These are phyloP conservation scores for Psilopsiagon aurifrons DNA, from an alignment of 2,113 vertebrate genomes.

Conservation along the genomic window DNA sequence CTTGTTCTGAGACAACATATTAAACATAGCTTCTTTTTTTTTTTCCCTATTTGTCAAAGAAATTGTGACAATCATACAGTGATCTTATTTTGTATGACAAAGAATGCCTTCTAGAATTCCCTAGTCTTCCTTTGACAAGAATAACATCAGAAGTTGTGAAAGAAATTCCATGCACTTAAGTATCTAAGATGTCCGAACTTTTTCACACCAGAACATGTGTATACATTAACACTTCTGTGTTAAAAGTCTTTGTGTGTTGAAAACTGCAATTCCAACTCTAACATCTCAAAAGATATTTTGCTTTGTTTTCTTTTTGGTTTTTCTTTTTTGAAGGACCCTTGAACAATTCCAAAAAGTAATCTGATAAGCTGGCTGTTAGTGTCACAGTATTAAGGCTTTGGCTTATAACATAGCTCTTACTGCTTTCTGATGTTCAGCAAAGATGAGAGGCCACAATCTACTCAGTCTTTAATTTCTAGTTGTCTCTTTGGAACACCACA, in stretches of 20 bases:
- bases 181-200: background rate
- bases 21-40: background rate
- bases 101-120: background rate
- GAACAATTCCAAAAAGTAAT: background rate
- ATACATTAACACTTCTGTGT: background rate
- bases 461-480: background rate
- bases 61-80: background rate
- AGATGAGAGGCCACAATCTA: background rate
- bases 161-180: fast-evolving
- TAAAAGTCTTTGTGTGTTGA: background rate
- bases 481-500: background rate
- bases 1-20: background rate
- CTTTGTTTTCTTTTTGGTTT: background rate
- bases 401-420: background rate
- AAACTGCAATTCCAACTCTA: background rate
- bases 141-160: background rate
- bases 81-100: background rate
- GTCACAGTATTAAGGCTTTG: fast-evolving
- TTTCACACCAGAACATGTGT: background rate
- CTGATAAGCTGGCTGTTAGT: background rate
- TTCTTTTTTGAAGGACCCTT: background rate
- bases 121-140: background rate
- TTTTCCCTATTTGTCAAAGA: background rate
- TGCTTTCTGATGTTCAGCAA: background rate
- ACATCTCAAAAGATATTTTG: fast-evolving